Percentiles rank a stretch among this genome's conserved stretches.
Conservation (phyloP, 2,888 invertebrate genomes). For the Amphipyra berbera region DNA sequence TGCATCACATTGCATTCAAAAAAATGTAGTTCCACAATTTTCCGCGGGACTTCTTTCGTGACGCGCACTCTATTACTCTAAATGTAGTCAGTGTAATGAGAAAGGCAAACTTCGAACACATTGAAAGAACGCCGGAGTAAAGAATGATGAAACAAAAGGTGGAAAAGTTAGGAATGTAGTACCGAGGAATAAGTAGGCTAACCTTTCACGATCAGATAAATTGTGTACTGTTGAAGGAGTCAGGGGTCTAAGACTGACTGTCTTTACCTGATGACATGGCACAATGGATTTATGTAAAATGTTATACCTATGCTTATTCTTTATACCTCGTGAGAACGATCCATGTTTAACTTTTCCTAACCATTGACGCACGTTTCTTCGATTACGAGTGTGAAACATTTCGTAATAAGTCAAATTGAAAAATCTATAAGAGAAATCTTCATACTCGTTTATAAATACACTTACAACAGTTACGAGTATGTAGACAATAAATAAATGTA, state of each 20-base stretch:
- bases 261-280: constrained; percentile 29
- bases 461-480: constrained; percentile 52
- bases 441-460: constrained; percentile 45
- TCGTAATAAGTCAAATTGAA: constrained; percentile 48
- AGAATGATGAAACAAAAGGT: constrained; percentile 47
- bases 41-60: no score
- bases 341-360: constrained; percentile 42
- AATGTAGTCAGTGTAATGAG: constrained; percentile 26
- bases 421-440: constrained; percentile 40
- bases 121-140: constrained; percentile 28
- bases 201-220: constrained; percentile 55
- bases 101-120: constrained; percentile 23
- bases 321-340: constrained; percentile 41
- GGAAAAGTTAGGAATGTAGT: constrained; percentile 44
- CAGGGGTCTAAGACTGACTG: constrained; percentile 43
- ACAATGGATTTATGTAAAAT: constrained; percentile 13
- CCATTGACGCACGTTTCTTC: constrained; percentile 40
- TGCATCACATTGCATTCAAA: no score
- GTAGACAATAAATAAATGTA: constrained; percentile 63
- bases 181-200: constrained; percentile 42
- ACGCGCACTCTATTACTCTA: no score
- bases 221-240: constrained; percentile 39
- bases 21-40: no score
- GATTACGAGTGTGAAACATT: constrained; percentile 48
- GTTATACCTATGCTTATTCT: constrained; percentile 10